These are phyloP conservation scores for Piscicola geometra DNA, from an alignment of 2,888 invertebrate genomes.

Conservation along the genomic window DNA sequence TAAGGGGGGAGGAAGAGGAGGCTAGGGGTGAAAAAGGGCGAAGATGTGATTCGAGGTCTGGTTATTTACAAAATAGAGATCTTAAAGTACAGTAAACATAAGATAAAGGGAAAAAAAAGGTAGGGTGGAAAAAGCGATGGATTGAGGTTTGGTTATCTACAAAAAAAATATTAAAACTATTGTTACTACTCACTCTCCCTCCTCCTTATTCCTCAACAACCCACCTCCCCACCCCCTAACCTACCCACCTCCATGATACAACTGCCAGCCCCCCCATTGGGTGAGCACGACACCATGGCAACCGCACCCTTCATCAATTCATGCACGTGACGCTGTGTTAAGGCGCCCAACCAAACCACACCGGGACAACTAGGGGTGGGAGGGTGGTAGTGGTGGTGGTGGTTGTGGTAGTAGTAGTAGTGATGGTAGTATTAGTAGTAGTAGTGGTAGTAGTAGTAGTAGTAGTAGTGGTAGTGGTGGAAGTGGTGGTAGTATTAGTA, in stretches of 20 bases:
- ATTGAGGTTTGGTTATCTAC: neutral
- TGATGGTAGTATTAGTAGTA: no score
- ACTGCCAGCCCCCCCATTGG: neutral
- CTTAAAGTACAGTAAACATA: no score
- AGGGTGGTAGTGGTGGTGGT: no score
- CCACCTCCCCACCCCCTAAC: conserved; percentile 2
- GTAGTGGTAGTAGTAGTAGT: no score
- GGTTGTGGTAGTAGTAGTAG: no score
- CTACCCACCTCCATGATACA: neutral
- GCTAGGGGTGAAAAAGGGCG: neutral
- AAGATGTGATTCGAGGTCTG: neutral
- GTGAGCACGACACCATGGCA: neutral
- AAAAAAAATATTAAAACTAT: no score
- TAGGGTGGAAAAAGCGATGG: no score
- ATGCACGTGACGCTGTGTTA: conserved; percentile 7
- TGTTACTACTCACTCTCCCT: no score
- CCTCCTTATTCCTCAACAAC: no score
- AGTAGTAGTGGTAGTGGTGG: no score
- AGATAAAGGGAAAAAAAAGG: no score
- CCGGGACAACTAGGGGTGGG: neutral
- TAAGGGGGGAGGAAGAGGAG: neutral
- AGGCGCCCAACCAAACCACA: neutral
- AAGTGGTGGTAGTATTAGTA: no score
- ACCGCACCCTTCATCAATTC: conserved; percentile 3
- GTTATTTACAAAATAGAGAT: neutral